Evolutionary conservation across 2,797 vertebrate species (phyloP).

Genomic region (Fratercula arctica): DNA sequence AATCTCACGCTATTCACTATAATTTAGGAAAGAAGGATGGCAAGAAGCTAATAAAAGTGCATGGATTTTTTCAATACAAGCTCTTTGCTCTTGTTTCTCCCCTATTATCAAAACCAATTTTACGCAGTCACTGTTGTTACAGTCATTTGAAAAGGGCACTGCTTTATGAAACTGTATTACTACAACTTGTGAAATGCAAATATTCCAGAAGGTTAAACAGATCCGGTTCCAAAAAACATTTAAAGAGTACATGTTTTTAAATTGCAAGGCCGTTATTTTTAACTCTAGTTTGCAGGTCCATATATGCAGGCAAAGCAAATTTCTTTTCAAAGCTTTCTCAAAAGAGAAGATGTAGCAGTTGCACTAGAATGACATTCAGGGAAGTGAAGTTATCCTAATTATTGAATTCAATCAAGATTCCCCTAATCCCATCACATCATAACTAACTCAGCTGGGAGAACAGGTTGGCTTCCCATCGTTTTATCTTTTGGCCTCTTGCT

Average conservation of each 20-base stretch:
- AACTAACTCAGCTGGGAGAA: background rate
- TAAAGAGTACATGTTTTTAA: background rate
- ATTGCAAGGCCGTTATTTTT: constrained; percentile 20
- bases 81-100: background rate
- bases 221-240: background rate
- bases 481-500: background rate
- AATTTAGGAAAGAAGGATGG: background rate
- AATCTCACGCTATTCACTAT: background rate
- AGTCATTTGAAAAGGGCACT: constrained; percentile 48
- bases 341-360: background rate
- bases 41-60: background rate
- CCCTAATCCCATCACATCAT: background rate
- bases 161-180: constrained; percentile 34
- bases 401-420: constrained; percentile 22
- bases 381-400: constrained; percentile 15
- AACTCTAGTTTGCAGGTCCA: background rate
- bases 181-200: constrained; percentile 33
- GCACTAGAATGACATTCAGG: background rate
- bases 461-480: background rate
- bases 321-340: background rate
- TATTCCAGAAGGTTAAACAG: constrained; percentile 52
- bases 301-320: background rate
- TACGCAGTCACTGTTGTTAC: background rate
- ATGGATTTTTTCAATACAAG: background rate
- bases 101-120: constrained; percentile 10